Base-by-base conservation (phyloP, 1,140 invertebrate species). In the Eubasilissa regina region DNA sequence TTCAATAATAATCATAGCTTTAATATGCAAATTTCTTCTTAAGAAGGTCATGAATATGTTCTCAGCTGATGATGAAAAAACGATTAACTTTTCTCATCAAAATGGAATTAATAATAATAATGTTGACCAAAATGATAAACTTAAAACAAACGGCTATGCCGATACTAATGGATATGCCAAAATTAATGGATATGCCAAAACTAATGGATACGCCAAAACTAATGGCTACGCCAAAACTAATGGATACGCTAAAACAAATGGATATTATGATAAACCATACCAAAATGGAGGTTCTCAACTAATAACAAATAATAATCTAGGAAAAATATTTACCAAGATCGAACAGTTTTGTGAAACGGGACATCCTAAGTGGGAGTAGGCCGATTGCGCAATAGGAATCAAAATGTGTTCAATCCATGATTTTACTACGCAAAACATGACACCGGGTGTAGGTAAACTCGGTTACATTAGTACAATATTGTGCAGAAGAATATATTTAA, bases 81-180 rank as follows among this genome's bases (percentile, higher is more conserved):
- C 12, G 47, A 48, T 43, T 7, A 74, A 74, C 55, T 48, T 25
- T 19, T 10, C 19, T 47, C 45, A 75, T 35, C 72, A 74, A 13
- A 75, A 66, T 45, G 53, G 66, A 13, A 25, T 60, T 10, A 81
- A 81, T 44, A 81, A 81, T 47, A 81, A 82, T 68, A 73, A 79
- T 55, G 73, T 77, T 72, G 75, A 81, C 48, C n/a, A 75, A 58
- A 81, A 70, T 48, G 80, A 60, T 35, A 66, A 60, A 25, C 12
- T 21, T 17, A 68, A 15, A 62, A 44, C 47, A 3, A 80, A 81
- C 25, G 72, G 80, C 48, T 70, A 44, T 21, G 0, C 25, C 17
- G 15, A 12, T 10, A 43, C 35, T 10, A 68, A 45, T 9, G 45
- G 64, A n/a, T 48, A 45, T 47, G 47, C 19, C n/a, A 68, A 78